Percentiles rank a stretch among this genome's conserved stretches.
phyloP scores from a whole-genome alignment of 2,113 vertebrate genomes.

The Grus americana region DNA sequence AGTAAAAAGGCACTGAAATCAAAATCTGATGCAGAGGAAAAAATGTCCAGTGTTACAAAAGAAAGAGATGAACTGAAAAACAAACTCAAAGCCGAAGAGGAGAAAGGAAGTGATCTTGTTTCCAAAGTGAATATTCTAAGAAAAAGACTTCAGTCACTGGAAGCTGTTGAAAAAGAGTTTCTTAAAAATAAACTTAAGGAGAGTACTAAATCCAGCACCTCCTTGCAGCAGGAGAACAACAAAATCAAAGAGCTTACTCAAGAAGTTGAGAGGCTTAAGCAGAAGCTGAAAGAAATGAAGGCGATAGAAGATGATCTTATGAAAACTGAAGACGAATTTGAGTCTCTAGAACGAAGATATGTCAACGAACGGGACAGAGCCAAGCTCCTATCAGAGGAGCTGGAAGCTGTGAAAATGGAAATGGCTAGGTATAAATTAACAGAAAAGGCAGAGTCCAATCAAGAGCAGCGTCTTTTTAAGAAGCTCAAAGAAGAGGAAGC shows the following conservation, averaged over 20 bases:
- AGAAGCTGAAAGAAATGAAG: slow-evolving; percentile 93
- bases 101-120: slow-evolving; percentile 88
- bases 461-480: slow-evolving; percentile 90
- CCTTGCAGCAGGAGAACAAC: slow-evolving; percentile 92
- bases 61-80: slow-evolving; percentile 91
- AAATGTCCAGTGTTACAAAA: slow-evolving; percentile 84
- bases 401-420: slow-evolving; percentile 87
- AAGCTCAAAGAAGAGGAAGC: slow-evolving; percentile 92
- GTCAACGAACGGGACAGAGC: slow-evolving; percentile 85
- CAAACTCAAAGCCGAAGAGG: slow-evolving; percentile 88
- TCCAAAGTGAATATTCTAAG: slow-evolving; percentile 90
- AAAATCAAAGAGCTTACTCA: slow-evolving; percentile 95
- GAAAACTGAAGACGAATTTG: slow-evolving; percentile 90
- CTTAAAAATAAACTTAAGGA: slow-evolving; percentile 90
- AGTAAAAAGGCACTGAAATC: slow-evolving; percentile 92
- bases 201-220: slow-evolving; percentile 75
- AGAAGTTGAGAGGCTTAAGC: slow-evolving; percentile 89
- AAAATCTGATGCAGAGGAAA: slow-evolving; percentile 94
- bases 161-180: slow-evolving; percentile 88
- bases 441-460: slow-evolving; percentile 89
- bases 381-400: slow-evolving; percentile 85
- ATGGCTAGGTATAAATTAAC: slow-evolving; percentile 89
- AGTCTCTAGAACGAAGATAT: slow-evolving; percentile 89
- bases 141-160: slow-evolving; percentile 90
- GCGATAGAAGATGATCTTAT: slow-evolving; percentile 90